Percentiles rank a stretch among this genome's conserved stretches.
Evolutionary conservation across 37 sponge, comb jelly and placozoan genomes (phyloP).

Genomic region (Halisarca cf. caerulea): DNA sequence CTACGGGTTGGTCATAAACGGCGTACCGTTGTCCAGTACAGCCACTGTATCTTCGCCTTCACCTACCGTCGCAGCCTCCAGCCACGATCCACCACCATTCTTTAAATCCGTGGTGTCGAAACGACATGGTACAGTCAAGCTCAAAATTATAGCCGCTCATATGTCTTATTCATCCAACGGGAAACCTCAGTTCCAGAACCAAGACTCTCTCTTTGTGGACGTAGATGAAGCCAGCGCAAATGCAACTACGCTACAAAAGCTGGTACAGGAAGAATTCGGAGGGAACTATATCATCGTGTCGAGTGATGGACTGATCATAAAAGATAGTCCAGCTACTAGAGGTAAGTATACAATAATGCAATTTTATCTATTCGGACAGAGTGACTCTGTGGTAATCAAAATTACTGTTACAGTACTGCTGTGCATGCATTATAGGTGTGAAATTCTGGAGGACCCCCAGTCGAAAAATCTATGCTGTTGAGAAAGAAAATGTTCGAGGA

Average conservation of each 20-base stretch:
- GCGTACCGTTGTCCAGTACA: neutral
- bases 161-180: neutral
- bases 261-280: constrained; percentile 7
- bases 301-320: constrained; percentile 3
- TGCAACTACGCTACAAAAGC: neutral
- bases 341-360: neutral
- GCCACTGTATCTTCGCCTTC: no score
- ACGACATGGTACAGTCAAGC: neutral
- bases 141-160: neutral
- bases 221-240: constrained; percentile 25
- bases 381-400: no score
- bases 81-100: no score
- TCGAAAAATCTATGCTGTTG: neutral
- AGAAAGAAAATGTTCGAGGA: neutral
- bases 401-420: no score
- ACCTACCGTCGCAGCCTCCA: no score
- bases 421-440: neutral
- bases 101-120: neutral
- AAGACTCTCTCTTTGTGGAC: constrained; percentile 27
- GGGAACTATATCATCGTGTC: neutral
- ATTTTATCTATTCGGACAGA: no score
- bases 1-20: neutral
- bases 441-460: constrained; percentile 22
- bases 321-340: constrained; percentile 15
- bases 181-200: neutral